phyloP scores from a whole-genome alignment of 2,113 vertebrate species.

The Istiophorus platypterus region DNA sequence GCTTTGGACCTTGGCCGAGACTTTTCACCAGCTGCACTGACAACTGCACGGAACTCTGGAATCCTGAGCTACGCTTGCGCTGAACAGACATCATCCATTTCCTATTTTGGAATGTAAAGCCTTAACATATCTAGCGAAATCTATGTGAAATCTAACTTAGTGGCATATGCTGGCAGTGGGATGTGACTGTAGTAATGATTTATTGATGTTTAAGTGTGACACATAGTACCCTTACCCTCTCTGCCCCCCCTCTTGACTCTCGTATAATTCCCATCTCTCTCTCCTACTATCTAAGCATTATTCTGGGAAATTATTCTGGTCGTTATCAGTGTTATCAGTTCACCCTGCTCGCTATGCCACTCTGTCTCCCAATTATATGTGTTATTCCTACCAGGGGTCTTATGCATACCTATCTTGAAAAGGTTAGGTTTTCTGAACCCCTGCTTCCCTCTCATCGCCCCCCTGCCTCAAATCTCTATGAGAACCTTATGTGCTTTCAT shows the following conservation, averaged over 20 bases:
- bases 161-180: neutral
- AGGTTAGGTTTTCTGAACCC: neutral
- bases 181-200: conserved; percentile 23
- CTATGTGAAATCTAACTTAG: conserved; percentile 36
- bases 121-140: neutral
- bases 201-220: neutral
- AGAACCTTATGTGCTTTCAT: conserved; percentile 47
- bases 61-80: neutral
- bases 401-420: neutral
- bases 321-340: neutral
- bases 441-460: conserved; percentile 1
- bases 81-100: neutral
- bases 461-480: conserved; percentile 25
- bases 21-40: neutral
- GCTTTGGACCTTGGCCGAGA: conserved; percentile 17
- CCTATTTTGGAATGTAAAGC: conserved; percentile 10
- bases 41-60: conserved; percentile 13
- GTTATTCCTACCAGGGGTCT: neutral
- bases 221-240: conserved; percentile 8
- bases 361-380: neutral
- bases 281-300: neutral
- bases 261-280: neutral
- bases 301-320: neutral
- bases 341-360: neutral
- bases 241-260: neutral